Evolutionary conservation across 2,113 vertebrate genomes (phyloP).

Genomic region (Solea senegalensis): DNA sequence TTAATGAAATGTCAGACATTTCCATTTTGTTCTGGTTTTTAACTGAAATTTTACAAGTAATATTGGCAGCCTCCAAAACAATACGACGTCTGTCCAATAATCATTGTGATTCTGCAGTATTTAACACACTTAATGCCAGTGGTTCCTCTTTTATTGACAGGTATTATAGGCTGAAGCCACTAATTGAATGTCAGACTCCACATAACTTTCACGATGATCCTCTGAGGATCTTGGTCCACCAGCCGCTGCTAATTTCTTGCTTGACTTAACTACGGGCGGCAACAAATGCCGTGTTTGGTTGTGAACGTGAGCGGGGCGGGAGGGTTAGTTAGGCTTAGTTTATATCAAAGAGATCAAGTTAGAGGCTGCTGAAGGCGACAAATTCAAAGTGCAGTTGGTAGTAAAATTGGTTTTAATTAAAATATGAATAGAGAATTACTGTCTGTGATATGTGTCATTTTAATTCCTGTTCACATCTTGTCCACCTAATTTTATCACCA

Average conservation of each 20-base stretch:
- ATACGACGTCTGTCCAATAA: not conserved
- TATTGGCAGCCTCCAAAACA: too few relatives aligned
- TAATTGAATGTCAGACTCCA: slow-evolving; percentile 49
- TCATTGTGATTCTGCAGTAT: slow-evolving; percentile 1
- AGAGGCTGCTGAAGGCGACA: not conserved
- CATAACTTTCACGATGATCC: slow-evolving; percentile 27
- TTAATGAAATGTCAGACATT: too few relatives aligned
- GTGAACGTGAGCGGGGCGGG: slow-evolving; percentile 24
- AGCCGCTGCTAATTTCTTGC: slow-evolving; percentile 61
- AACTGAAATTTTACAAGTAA: too few relatives aligned
- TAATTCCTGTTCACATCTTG: too few relatives aligned
- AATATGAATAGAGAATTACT: not conserved
- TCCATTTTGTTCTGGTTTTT: too few relatives aligned
- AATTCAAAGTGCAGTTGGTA: not conserved
- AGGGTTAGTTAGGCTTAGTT: not conserved
- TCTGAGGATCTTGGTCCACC: slow-evolving; percentile 46
- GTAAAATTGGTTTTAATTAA: slow-evolving; percentile 4
- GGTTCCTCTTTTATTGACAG: slow-evolving; percentile 20
- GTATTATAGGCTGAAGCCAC: slow-evolving; percentile 17
- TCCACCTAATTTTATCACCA: too few relatives aligned
- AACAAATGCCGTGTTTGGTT: slow-evolving; percentile 38
- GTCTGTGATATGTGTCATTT: too few relatives aligned
- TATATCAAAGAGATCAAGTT: not conserved
- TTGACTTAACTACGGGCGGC: slow-evolving; percentile 25
- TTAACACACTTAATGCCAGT: slow-evolving; percentile 3